Conservation (phyloP, 2,113 vertebrate genomes). For the Echinops telfairi region DNA sequence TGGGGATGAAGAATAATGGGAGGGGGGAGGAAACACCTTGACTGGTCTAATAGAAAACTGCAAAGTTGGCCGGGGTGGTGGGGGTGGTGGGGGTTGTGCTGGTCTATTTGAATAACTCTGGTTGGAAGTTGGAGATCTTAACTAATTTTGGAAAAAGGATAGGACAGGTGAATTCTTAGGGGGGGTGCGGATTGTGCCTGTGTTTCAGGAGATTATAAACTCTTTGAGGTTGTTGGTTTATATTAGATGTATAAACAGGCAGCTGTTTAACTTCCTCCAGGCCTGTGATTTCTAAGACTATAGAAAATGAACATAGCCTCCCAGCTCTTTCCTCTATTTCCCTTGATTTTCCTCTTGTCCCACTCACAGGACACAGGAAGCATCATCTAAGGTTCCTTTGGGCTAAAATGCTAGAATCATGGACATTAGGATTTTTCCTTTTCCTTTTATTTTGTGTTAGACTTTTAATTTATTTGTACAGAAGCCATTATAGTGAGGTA, state of each 20-base stretch:
- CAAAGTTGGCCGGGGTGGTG: not conserved
- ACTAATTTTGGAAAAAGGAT: not conserved
- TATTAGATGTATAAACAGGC: not conserved
- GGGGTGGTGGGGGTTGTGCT: no score
- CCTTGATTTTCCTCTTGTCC: no score
- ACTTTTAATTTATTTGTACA: slow-evolving; percentile 31
- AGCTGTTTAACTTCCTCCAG: not conserved
- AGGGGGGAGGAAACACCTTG: not conserved
- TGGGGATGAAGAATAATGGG: not conserved
- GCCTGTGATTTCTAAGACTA: not conserved
- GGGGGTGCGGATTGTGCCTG: not conserved
- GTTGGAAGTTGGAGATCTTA: not conserved
- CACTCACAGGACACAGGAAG: not conserved
- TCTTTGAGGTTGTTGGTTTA: not conserved
- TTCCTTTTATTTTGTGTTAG: slow-evolving; percentile 42
- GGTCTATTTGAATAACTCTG: not conserved
- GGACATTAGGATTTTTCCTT: not conserved
- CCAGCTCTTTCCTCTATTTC: no score
- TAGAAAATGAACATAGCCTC: no score
- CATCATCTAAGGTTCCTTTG: not conserved
- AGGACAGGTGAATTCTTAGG: not conserved
- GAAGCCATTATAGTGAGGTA: slow-evolving; percentile 35
- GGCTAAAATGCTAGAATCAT: not conserved
- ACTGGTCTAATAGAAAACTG: not conserved
- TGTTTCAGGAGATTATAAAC: not conserved